A percentile compares a stretch with the other conserved stretches of the same genome.
These are phyloP conservation scores for Psilanteris sp. DNA, from an alignment of 1,140 invertebrate species.

Conservation along the genomic window DNA sequence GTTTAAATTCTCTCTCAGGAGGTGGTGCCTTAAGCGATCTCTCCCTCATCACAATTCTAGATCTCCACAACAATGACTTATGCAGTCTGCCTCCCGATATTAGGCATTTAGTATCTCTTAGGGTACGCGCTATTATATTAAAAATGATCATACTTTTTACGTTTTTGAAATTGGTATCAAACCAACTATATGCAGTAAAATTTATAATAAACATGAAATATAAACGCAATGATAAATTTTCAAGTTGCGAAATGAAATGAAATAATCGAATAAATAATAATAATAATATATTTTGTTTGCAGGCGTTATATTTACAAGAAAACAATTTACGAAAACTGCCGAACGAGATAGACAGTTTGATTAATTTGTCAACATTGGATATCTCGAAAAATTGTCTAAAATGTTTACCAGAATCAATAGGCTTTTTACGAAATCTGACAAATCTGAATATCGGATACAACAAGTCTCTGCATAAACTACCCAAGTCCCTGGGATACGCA, in stretches of 20 bases:
- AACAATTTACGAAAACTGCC: constrained; percentile 85
- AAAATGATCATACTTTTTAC: too few relatives aligned
- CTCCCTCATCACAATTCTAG: constrained; percentile 84
- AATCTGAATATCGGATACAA: constrained; percentile 82
- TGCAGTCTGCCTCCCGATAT: constrained; percentile 83
- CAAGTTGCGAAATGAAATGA: too few relatives aligned
- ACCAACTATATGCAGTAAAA: too few relatives aligned
- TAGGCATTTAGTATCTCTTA: constrained; percentile 82
- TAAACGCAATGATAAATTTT: too few relatives aligned
- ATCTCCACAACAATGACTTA: constrained; percentile 87
- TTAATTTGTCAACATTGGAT: constrained; percentile 84
- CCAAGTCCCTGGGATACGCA: constrained; percentile 83
- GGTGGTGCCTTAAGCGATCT: constrained; percentile 86
- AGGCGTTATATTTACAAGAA: constrained; percentile 85
- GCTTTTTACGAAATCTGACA: constrained; percentile 82
- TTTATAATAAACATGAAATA: too few relatives aligned
- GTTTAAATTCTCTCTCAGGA: constrained; percentile 83
- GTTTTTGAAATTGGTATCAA: too few relatives aligned
- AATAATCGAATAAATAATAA: background rate
- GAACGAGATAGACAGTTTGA: constrained; percentile 83
- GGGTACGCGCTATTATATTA: constrained; percentile 69
- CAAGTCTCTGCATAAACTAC: constrained; percentile 81
- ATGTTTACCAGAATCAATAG: constrained; percentile 83
- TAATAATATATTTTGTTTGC: constrained; percentile 26
- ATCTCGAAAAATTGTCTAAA: constrained; percentile 86